Base-by-base conservation (phyloP, 92 coral and sea anemone species). In the Isaurus tuberculatus region DNA sequence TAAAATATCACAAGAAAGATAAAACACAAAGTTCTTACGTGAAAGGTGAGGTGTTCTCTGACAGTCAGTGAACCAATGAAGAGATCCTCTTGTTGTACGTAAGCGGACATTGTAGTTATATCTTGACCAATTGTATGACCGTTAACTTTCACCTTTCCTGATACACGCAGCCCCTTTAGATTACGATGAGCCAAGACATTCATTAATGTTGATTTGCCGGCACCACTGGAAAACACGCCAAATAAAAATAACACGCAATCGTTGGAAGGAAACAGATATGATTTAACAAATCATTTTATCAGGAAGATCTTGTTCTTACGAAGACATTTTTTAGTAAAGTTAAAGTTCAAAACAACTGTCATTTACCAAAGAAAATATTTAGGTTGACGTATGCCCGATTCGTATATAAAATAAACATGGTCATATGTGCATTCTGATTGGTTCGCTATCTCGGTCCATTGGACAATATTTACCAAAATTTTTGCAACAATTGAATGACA, bases 11-110 rank as follows among this genome's bases (percentile, higher is more conserved):
- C 22, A 55, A 55, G 17, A 22, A n/a, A n/a, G n/a, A n/a, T n/a
- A n/a, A n/a, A 1, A 53, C 19, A 15, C n/a, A 15, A n/a, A 15
- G 61, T n/a, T 32, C 89, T 9, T 68, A 93, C 98, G 66, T 95
- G 93, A 80, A 95, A 95, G 55, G 92, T 91, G 53, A 95, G 92
- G 79, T 95, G 98, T 79, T 95, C 98, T 44, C 90, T 89, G 53
- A 95, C 98, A 8, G 98, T 95, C n/a, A 95, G 91, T 43, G 98
- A 88, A 33, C 98, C 98, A 65, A 95, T 94, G 65, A 95, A 94
- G 40, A 95, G 87, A 72, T 95, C 98, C 49, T 95, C 98, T 84
- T 95, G 98, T 70, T 95, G 98, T 23, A 95, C 88, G 48, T 94
- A 95, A 46, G 98, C 98, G 0, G 98, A 95, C 85, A 91, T 84